phyloP scores from a whole-genome alignment of 1,140 invertebrate species.

The Apis cerana region DNA sequence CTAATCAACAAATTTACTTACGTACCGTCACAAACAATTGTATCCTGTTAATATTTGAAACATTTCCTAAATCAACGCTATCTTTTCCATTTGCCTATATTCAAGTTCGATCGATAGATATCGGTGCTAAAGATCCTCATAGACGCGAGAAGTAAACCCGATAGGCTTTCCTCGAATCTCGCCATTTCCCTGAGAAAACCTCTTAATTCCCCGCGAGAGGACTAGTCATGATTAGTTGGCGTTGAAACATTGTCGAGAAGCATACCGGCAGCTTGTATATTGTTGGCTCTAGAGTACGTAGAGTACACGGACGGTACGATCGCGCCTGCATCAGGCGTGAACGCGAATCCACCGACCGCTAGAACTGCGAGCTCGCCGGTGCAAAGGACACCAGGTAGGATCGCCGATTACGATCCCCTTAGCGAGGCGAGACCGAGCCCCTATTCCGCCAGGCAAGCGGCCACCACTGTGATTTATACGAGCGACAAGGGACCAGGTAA shows the following conservation, averaged over 20 bases:
- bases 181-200: too few species aligned
- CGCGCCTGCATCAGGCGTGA: constrained; percentile 71
- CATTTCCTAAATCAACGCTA: neutral
- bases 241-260: constrained; percentile 11
- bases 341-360: constrained; percentile 73
- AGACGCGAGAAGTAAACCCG: too few species aligned
- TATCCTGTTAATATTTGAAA: neutral
- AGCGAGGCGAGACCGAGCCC: constrained; percentile 87
- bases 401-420: constrained; percentile 90
- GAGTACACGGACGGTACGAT: constrained; percentile 80
- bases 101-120: neutral
- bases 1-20: neutral
- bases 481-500: constrained; percentile 86
- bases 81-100: too few species aligned
- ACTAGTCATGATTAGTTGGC: neutral
- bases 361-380: constrained; percentile 77
- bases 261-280: constrained; percentile 51
- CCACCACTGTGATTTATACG: constrained; percentile 92
- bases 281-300: constrained; percentile 78
- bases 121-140: neutral
- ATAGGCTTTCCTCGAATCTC: neutral
- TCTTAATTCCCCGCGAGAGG: neutral
- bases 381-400: constrained; percentile 84
- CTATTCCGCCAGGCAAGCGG: constrained; percentile 87
- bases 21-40: neutral